Evolutionary conservation across 2,888 invertebrate genomes (phyloP), one percentile per base, ranked within the genome.

Genomic region (Campoletis raptor): DNA sequence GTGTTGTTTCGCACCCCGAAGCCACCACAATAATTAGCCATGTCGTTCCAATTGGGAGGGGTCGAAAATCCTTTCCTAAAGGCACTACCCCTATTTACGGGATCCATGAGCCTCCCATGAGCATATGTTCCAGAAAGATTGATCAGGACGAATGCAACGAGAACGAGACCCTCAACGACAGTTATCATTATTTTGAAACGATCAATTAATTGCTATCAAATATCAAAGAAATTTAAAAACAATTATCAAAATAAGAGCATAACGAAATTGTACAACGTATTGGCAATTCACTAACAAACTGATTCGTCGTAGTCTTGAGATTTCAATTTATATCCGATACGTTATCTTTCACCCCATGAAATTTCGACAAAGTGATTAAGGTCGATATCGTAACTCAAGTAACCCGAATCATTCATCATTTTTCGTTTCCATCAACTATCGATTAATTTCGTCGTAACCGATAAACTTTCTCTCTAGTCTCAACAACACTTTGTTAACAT

Each of bases 91-190:
- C 96, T 93, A 79, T 95, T 95, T 0, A 95, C 94, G 0, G 96
- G 96, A 66, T 95, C 94, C 90, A 95, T 86, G 90, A 96, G 91
- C 94, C 95, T 95, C 2, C 96, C 96, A 91, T 96, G 96, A 5
- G 94, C 40, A 15, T 78, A 24, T 15, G 15, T 67, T 10, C 52
- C 36, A 6, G 48, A 67, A 78, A 52, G 7, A 12, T 67, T 66
- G 21, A 40, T 52, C 21, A 67, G 12, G 54, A 42, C 12, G 42
- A 48, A 9, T 18, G 48, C 66, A 48, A 18, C 21, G 12, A 66
- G 18, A 45, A 36, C 48, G 36, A 77, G 48, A 48, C 30, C 61
- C 48, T 70, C 21, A 12, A 78, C 8, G 40, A 80, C 8, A 36
- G 21, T 36, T 45, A 72, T 80, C 8, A 54, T 54, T 21, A 54